A percentile compares a stretch with the other conserved stretches of the same genome.
phyloP scores from a whole-genome alignment of 2,888 invertebrate species.

The Smittia aterrima region DNA sequence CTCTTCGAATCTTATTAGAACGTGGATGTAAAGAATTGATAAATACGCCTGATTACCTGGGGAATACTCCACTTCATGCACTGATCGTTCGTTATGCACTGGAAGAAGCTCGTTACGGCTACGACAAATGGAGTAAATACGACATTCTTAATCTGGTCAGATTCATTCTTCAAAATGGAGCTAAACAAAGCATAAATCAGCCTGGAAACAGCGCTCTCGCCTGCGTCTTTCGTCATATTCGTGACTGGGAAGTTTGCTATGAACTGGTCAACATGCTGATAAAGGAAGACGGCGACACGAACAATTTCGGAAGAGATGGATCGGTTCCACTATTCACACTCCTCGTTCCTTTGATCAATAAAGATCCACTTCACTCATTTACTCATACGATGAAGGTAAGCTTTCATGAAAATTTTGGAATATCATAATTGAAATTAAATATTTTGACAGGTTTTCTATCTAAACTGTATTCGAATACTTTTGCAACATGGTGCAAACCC shows the following conservation, averaged over 20 bases:
- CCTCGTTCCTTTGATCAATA: constrained; percentile 70
- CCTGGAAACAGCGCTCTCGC: constrained; percentile 67
- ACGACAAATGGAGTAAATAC: constrained; percentile 72
- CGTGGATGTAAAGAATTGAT: constrained; percentile 71
- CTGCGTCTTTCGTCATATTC: constrained; percentile 67
- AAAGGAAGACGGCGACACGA: constrained; percentile 60
- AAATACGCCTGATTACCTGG: constrained; percentile 69
- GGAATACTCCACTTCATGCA: constrained; percentile 71
- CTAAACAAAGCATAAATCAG: constrained; percentile 67
- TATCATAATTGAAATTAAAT: neutral
- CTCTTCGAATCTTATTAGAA: constrained; percentile 66
- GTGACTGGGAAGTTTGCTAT: constrained; percentile 65
- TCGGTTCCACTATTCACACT: constrained; percentile 73
- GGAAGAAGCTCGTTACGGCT: constrained; percentile 66
- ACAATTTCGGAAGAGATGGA: constrained; percentile 69
- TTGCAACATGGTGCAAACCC: constrained; percentile 70
- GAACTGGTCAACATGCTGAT: constrained; percentile 54
- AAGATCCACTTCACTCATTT: constrained; percentile 69
- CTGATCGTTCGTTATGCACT: constrained; percentile 64
- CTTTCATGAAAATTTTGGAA: neutral
- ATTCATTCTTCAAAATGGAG: constrained; percentile 62
- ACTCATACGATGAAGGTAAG: constrained; percentile 68
- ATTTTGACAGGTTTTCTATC: constrained; percentile 60
- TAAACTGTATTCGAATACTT: constrained; percentile 67
- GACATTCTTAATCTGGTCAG: constrained; percentile 69